Evolutionary conservation across 2,797 vertebrate genomes (phyloP).

Genomic region (Odontamblyopus lacepedii): DNA sequence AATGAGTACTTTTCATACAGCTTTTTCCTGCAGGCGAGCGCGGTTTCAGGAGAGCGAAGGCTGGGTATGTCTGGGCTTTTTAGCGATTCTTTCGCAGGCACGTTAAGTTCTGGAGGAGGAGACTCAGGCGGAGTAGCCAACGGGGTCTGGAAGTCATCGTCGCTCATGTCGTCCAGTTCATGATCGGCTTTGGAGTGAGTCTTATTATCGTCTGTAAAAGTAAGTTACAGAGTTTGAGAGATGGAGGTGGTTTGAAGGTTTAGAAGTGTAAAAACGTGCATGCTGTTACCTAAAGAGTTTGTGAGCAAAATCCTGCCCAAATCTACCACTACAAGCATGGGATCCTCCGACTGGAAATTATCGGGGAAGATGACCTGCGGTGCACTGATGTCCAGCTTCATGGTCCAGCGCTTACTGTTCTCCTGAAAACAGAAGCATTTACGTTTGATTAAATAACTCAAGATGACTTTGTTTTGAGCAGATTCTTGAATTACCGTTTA

Average conservation of each 20-base stretch:
- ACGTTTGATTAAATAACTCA: background rate
- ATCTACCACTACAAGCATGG: constrained; percentile 93
- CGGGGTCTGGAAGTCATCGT: constrained; percentile 96
- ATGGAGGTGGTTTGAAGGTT: background rate
- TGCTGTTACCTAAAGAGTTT: constrained; percentile 89
- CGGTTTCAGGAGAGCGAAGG: constrained; percentile 76
- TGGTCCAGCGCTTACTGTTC: constrained; percentile 94
- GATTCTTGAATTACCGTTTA: background rate
- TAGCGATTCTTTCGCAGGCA: constrained; percentile 59
- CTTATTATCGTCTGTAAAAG: constrained; percentile 75
- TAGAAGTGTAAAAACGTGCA: background rate
- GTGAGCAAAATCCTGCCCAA: constrained; percentile 94
- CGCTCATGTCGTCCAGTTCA: constrained; percentile 88
- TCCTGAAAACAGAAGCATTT: constrained; percentile 76
- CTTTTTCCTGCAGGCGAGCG: constrained; percentile 84
- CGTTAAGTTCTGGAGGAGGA: constrained; percentile 81
- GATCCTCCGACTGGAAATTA: constrained; percentile 92
- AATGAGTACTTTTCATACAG: constrained; percentile 93
- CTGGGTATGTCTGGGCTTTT: constrained; percentile 66
- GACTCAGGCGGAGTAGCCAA: constrained; percentile 90
- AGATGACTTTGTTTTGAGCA: background rate
- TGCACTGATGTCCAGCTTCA: constrained; percentile 95
- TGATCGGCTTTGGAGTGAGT: constrained; percentile 65
- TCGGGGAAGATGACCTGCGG: constrained; percentile 98
- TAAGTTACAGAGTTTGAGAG: constrained; percentile 6